These are phyloP conservation scores for Trissoscelio sp. DNA, from an alignment of 2,888 invertebrate species.

Conservation along the genomic window DNA sequence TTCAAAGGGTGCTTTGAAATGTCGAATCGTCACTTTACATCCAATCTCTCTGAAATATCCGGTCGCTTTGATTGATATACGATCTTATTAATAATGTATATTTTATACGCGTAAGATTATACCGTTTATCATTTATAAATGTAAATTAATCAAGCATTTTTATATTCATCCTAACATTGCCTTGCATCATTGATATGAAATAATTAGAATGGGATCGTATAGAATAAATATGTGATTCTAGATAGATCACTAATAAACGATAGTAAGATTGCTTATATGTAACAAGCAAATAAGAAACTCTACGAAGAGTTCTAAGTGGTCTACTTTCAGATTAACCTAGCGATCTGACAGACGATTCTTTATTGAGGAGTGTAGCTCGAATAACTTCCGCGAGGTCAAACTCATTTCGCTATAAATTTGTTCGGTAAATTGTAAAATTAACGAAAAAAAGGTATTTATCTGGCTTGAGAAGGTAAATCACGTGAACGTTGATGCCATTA, in stretches of 20 bases:
- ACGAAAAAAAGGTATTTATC: slow-evolving; percentile 24
- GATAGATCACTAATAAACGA: slow-evolving; percentile 41
- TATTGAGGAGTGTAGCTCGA: slow-evolving; percentile 25
- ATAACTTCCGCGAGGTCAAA: slow-evolving; percentile 50
- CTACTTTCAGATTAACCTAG: slow-evolving; percentile 49
- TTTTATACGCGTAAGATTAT: slow-evolving; percentile 24
- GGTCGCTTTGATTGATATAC: slow-evolving; percentile 34
- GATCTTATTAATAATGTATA: slow-evolving; percentile 53
- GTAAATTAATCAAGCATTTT: slow-evolving; percentile 31
- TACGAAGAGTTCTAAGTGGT: slow-evolving; percentile 33
- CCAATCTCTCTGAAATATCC: slow-evolving; percentile 24
- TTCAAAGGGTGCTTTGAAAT: not conserved
- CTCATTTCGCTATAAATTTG: slow-evolving; percentile 15
- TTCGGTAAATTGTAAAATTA: slow-evolving; percentile 6
- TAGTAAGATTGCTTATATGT: slow-evolving; percentile 9
- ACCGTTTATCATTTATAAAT: slow-evolving; percentile 39
- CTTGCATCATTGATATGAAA: slow-evolving; percentile 2
- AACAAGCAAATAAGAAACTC: slow-evolving; percentile 18
- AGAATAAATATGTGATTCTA: not conserved
- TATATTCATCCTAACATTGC: not conserved
- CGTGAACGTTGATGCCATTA: slow-evolving; percentile 40
- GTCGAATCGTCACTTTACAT: slow-evolving; percentile 8
- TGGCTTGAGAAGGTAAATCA: slow-evolving; percentile 41
- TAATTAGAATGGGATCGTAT: slow-evolving; percentile 26
- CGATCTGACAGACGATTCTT: slow-evolving; percentile 41